These are phyloP conservation scores for Caerostris darwini DNA, from an alignment of 1,140 invertebrate genomes.

Conservation along the genomic window DNA sequence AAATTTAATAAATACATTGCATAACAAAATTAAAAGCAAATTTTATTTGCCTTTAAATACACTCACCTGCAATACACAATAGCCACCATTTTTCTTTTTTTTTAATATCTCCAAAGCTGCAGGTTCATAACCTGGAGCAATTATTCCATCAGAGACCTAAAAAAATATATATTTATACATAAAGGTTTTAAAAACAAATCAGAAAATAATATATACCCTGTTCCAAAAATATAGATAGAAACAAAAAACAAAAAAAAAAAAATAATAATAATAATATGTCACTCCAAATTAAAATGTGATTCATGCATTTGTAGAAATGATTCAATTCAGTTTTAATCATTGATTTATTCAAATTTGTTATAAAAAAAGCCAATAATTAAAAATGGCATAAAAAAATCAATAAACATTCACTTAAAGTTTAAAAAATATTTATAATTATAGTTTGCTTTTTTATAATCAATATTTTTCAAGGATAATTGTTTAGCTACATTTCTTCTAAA, in stretches of 20 bases:
- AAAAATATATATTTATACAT: constrained; percentile 50
- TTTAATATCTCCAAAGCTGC: constrained; percentile 93
- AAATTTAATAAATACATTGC: background rate
- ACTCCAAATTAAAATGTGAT: no score
- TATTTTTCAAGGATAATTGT: no score
- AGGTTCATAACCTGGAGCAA: constrained; percentile 93
- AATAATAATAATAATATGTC: background rate
- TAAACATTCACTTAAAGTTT: no score
- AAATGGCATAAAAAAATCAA: no score
- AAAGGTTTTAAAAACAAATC: background rate
- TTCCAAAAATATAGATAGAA: background rate
- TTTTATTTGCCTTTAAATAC: background rate
- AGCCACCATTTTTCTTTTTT: constrained; percentile 97
- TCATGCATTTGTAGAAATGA: no score
- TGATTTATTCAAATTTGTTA: no score
- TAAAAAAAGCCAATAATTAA: no score
- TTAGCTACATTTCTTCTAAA: no score
- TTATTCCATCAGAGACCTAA: constrained; percentile 96
- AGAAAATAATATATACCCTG: background rate
- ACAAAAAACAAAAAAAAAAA: background rate
- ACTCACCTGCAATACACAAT: constrained; percentile 91
- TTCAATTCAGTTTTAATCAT: no score
- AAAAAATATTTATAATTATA: no score
- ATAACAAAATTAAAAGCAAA: background rate
- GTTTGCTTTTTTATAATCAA: no score